Base-by-base conservation (phyloP, 2,888 invertebrate species). In the Lampropteryx suffumata region DNA sequence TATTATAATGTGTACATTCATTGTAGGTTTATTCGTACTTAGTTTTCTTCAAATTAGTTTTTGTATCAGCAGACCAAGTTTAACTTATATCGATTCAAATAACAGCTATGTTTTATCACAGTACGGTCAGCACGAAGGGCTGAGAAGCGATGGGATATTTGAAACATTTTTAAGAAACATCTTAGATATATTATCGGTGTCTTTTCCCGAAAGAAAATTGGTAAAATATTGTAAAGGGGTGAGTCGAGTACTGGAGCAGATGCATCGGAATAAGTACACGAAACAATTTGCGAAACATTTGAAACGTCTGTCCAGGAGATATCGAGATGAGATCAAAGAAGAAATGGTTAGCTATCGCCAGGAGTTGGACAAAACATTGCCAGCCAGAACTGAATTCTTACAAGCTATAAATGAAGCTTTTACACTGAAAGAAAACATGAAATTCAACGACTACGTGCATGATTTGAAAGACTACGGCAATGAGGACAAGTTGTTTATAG, bases 361-460 rank as follows among this genome's bases (percentile, higher is more conserved):
- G 1, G 61, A 71, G 11, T 56, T 75, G 1, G 40, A 71, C 0
- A 62, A 63, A 1, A 54, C 61, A 5, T 30, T 58, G 9, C 67
- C 67, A 0, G 33, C 47, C 3, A 58, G 63, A 44, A 56, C 27
- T 1, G 61, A 53, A 0, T 86, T 87, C 44, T 40, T 86, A 9
- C 33, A 69, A n/a, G 61, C 69, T 2, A 77, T 86, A 61, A 71
- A 81, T 39, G 55, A 65, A 1, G 53, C 71, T 7, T 81, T 79
- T 34, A 80, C 73, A 12, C 35, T 71, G 12, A 55, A 57, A 45
- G 70, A 86, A 49, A 65, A 64, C 6, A 33, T 65, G 9, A 12
- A 53, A 0, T 84, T 86, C 17, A 61, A 67, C 0, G 76, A 84
- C 50, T 86, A 84, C 39, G 52, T 82, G 24, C 29, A 59, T 4